Percentiles rank a stretch among this genome's conserved stretches.
Evolutionary conservation across 35 echinoderm and acorn worm species (phyloP).

Genomic region (Apostichopus parvimensis): DNA sequence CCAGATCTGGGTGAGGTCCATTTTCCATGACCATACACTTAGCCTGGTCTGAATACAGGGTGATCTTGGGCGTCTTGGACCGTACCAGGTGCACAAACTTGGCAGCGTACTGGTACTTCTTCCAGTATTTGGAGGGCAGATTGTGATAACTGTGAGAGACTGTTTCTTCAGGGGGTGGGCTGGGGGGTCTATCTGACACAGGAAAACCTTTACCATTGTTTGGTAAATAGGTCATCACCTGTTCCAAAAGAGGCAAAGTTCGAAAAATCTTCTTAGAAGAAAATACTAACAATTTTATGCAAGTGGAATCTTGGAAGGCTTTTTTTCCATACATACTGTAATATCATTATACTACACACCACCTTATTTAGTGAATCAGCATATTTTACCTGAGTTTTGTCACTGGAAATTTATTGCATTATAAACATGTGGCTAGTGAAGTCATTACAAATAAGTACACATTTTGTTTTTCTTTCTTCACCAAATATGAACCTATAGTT

Average conservation of each 20-base stretch:
- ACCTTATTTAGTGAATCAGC: no score
- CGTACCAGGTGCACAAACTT: constrained; percentile 87
- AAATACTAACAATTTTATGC: no score
- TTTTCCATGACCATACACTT: constrained; percentile 99
- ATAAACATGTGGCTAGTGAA: no score
- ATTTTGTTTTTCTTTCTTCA: no score
- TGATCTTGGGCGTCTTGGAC: constrained; percentile 92
- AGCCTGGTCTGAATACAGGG: constrained; percentile 81
- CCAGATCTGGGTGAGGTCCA: constrained; percentile 75
- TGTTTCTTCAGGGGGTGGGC: constrained; percentile 58
- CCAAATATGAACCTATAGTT: no score
- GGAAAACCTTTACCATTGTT: constrained; percentile 93
- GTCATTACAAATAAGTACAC: no score
- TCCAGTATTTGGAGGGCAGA: constrained; percentile 92
- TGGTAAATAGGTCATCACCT: constrained; percentile 87
- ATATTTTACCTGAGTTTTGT: no score
- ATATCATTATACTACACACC: no score
- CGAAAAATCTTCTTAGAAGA: no score
- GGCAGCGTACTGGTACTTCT: constrained; percentile 98
- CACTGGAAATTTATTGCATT: no score
- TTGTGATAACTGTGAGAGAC: constrained; percentile 78
- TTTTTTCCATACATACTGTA: no score
- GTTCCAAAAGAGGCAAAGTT: neutral
- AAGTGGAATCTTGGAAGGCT: no score
- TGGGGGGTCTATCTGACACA: constrained; percentile 73